Percentiles rank a stretch among this genome's conserved stretches.
phyloP scores from a whole-genome alignment of 37 sponge, comb jelly and placozoan genomes.

The Lycopodina hypogea region DNA sequence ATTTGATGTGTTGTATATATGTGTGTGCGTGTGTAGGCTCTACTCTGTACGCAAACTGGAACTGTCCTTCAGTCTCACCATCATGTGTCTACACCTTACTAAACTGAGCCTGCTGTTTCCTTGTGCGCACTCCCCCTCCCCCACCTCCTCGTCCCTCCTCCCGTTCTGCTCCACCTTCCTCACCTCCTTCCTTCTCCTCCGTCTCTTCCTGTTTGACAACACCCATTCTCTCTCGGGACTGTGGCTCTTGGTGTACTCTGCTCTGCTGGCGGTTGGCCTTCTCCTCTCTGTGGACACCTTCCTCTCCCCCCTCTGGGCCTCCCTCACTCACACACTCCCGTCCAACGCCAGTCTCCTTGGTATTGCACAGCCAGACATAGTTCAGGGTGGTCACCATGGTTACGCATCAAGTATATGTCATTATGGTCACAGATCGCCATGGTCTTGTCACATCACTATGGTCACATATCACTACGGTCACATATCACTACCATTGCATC shows the following conservation, averaged over 20 bases:
- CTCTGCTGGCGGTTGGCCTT: conserved; percentile 39
- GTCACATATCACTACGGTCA: no score
- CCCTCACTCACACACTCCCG: conserved; percentile 45
- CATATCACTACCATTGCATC: no score
- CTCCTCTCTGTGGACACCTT: conserved; percentile 44
- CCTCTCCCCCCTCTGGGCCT: conserved; percentile 46
- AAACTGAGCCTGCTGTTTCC: conserved; percentile 64
- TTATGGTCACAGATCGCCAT: background rate
- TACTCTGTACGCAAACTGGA: conserved; percentile 1
- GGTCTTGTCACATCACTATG: background rate
- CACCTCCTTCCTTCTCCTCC: conserved; percentile 23
- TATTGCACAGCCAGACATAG: background rate
- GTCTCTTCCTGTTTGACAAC: conserved; percentile 24
- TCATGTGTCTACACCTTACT: conserved; percentile 49
- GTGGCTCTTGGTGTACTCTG: conserved; percentile 43
- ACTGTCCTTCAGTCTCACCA: conserved; percentile 1
- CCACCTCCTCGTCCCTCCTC: conserved; percentile 35
- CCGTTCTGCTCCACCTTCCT: conserved; percentile 34
- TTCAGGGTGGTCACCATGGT: background rate
- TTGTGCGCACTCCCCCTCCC: conserved; percentile 11
- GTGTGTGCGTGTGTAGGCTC: conserved; percentile 12
- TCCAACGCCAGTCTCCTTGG: conserved; percentile 45
- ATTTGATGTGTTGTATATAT: background rate
- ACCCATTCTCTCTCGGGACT: conserved; percentile 1
- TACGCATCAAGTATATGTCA: background rate